These are phyloP conservation scores for Andrena fulva DNA, from an alignment of 2,888 invertebrate genomes.

Conservation along the genomic window DNA sequence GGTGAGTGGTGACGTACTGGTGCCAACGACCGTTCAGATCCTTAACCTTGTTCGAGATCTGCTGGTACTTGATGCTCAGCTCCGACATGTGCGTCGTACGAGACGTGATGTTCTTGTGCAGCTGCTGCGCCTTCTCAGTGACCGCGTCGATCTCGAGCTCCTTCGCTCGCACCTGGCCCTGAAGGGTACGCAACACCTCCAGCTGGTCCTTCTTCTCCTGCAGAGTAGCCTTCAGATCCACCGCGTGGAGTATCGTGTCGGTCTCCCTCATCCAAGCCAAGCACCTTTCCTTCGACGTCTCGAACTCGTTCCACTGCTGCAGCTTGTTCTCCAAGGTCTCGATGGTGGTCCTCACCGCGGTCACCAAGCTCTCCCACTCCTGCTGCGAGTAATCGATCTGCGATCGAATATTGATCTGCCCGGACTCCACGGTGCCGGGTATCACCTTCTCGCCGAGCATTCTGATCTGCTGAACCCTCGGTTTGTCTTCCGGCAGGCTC, in stretches of 20 bases:
- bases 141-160: conserved; percentile 97
- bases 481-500: conserved; percentile 94
- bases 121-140: conserved; percentile 94
- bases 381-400: conserved; percentile 95
- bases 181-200: conserved; percentile 91
- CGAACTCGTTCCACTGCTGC: conserved; percentile 96
- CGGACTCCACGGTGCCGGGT: conserved; percentile 93
- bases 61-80: conserved; percentile 96
- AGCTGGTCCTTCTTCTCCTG: conserved; percentile 94
- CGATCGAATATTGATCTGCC: conserved; percentile 93
- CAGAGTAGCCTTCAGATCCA: conserved; percentile 93
- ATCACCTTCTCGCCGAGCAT: conserved; percentile 95
- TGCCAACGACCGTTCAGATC: conserved; percentile 97
- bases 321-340: conserved; percentile 93
- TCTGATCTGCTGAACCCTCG: conserved; percentile 92
- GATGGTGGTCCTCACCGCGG: conserved; percentile 91
- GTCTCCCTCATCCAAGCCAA: conserved; percentile 94
- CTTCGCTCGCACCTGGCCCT: conserved; percentile 95
- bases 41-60: conserved; percentile 95
- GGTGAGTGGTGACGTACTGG: conserved; percentile 94
- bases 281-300: conserved; percentile 93
- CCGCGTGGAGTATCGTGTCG: conserved; percentile 94
- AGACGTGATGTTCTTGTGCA: conserved; percentile 90
- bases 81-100: conserved; percentile 95
- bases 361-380: conserved; percentile 94